Percentiles rank a stretch among this genome's conserved stretches.
Evolutionary conservation across 2,113 vertebrate genomes (phyloP).

Genomic region (Eulacestoma nigropectus): DNA sequence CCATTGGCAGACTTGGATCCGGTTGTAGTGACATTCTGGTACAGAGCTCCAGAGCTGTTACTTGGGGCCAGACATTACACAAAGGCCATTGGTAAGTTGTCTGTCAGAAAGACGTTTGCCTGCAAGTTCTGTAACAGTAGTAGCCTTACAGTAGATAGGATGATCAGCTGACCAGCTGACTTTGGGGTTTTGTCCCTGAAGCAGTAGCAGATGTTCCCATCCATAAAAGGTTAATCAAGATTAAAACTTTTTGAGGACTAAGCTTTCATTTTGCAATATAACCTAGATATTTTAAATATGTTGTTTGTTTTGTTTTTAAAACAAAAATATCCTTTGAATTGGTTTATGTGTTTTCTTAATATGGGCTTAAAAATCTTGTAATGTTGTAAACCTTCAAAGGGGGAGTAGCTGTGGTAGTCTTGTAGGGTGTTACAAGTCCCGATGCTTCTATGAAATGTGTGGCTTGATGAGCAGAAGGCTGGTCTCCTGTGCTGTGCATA

Average conservation of each 20-base stretch:
- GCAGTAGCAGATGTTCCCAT: neutral
- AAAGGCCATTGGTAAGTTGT: conserved; percentile 94
- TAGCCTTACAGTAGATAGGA: neutral
- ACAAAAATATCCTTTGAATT: neutral
- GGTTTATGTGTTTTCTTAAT: neutral
- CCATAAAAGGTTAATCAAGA: neutral
- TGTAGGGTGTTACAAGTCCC: neutral
- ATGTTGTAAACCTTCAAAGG: neutral
- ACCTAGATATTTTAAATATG: neutral
- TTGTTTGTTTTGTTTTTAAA: neutral
- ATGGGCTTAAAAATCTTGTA: neutral
- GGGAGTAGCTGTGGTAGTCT: neutral
- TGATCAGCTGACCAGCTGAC: neutral
- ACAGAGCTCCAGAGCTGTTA: conserved; percentile 89
- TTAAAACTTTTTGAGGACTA: neutral
- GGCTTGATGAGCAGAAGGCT: neutral
- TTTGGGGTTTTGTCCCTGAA: neutral
- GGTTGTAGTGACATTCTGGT: conserved; percentile 92
- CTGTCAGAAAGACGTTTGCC: neutral
- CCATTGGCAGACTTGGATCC: conserved; percentile 89
- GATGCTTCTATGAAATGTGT: neutral
- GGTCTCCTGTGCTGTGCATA: neutral
- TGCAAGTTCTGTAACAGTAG: neutral
- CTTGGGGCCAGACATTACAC: conserved; percentile 97
- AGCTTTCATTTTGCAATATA: neutral